Base-by-base conservation (phyloP, 2,888 invertebrate species). In the Drosophila planitibia region DNA sequence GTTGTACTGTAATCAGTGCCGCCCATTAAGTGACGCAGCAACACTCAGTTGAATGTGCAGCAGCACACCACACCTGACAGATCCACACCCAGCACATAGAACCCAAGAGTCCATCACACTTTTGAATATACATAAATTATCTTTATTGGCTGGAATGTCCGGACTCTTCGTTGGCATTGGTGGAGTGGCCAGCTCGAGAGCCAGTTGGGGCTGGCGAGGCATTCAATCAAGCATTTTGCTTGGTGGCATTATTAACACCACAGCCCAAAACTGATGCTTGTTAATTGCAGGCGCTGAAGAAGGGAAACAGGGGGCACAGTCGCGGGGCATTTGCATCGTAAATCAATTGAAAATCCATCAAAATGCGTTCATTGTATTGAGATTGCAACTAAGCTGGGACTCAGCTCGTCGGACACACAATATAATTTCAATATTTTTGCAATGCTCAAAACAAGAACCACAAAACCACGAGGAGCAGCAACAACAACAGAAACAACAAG, bases 331-430 rank as follows among this genome's bases (percentile, higher is more conserved):
- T 55, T 62, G 76, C 76, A 85, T 88, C 89, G 90, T 91, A 89
- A 91, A 89, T 89, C 90, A 91, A 83, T 81, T 81, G 88, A 79
- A 85, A 91, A 89, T 87, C 88, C 88, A 91, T 91, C 90, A 91
- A 89, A 89, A 82, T 76, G 88, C 82, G 82, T 62, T 79, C 79
- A 86, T 83, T 81, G 80, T 89, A 82, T 87, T 79, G 78, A 82
- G 89, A 86, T 87, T 89, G 86, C 73, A 76, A 79, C 86, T 85
- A 90, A 90, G 83, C 83, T 79, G 69, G 64, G 67, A 69, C 72
- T 65, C 52, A 62, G 74, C 70, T 58, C 39, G n/a, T 30, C 51
- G 53, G 37, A 32, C 79, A 63, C 41, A 70, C 74, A 79, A 66
- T 74, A 87, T 89, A 78, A 89, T 89, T 85, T 90, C 83, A 90